These are phyloP conservation scores for Takifugu ocellatus DNA, from an alignment of 2,797 vertebrate genomes.

Conservation along the genomic window DNA sequence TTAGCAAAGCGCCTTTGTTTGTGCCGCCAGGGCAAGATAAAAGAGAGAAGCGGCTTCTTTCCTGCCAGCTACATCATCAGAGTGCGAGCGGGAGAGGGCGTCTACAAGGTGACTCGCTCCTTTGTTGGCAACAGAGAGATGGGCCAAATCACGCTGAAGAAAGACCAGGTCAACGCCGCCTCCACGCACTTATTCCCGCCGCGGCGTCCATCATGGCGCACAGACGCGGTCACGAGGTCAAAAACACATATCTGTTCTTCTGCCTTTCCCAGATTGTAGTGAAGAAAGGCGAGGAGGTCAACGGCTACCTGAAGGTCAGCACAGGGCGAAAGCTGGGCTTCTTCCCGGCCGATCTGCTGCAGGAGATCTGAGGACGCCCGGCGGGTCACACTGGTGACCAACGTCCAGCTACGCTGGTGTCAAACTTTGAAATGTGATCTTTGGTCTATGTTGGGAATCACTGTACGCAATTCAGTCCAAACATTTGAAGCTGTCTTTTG, in stretches of 20 bases:
- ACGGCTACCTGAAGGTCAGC: slow-evolving; percentile 90
- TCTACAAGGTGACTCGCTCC: slow-evolving; percentile 86
- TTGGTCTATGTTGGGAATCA: too few species aligned
- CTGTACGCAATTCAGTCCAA: too few species aligned
- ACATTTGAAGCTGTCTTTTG: too few species aligned
- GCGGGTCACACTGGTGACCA: background rate
- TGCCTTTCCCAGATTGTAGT: slow-evolving; percentile 83
- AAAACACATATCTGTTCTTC: background rate
- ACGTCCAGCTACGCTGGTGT: background rate
- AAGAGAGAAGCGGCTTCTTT: slow-evolving; percentile 83
- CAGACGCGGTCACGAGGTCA: background rate
- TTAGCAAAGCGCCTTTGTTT: background rate
- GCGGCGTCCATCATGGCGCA: background rate
- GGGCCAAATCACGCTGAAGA: slow-evolving; percentile 93
- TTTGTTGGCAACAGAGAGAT: slow-evolving; percentile 93
- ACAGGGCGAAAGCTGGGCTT: slow-evolving; percentile 91
- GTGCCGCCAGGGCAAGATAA: slow-evolving; percentile 79
- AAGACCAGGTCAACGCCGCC: slow-evolving; percentile 83
- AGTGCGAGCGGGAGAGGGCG: slow-evolving; percentile 83
- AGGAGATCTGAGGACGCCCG: slow-evolving; percentile 82
- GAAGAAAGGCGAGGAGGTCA: slow-evolving; percentile 90
- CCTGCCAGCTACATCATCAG: slow-evolving; percentile 89
- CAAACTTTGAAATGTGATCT: background rate
- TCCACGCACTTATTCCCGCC: background rate
- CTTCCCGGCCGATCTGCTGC: slow-evolving; percentile 85